phyloP scores from a whole-genome alignment of 2,888 invertebrate genomes.

The Melanotus villosus region DNA sequence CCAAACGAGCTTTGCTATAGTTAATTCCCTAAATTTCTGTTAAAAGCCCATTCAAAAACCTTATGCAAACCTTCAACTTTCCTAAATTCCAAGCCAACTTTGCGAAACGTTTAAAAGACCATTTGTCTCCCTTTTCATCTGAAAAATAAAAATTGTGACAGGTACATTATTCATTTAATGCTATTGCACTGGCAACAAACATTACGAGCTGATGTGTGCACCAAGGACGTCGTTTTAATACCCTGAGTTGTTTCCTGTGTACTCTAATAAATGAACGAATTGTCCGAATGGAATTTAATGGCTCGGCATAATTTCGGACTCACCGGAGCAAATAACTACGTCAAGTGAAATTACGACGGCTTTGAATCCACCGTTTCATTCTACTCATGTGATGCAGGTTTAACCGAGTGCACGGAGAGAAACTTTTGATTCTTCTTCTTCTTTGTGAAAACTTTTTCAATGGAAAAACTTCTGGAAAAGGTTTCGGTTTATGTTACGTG shows the following conservation, averaged over 20 bases:
- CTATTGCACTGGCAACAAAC: no score
- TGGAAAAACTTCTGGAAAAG: background rate
- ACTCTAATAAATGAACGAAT: slow-evolving; percentile 49
- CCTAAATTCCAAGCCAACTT: no score
- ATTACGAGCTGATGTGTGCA: slow-evolving; percentile 10
- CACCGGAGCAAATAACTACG: slow-evolving; percentile 51
- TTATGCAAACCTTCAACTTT: no score
- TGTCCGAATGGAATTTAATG: slow-evolving; percentile 55
- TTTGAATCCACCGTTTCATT: slow-evolving; percentile 21
- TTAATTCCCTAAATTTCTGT: no score
- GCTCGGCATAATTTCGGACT: slow-evolving; percentile 53
- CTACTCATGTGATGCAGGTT: slow-evolving; percentile 7
- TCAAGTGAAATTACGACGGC: slow-evolving; percentile 46
- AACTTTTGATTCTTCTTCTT: no score
- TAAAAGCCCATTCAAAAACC: no score
- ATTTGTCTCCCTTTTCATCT: no score
- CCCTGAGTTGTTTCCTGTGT: slow-evolving; percentile 48
- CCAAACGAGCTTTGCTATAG: no score
- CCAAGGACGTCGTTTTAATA: slow-evolving; percentile 45
- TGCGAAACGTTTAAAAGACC: no score
- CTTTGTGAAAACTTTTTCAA: background rate
- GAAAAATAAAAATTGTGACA: background rate
- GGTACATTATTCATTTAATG: background rate
- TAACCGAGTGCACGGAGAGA: background rate
- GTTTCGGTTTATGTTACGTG: background rate